Evolutionary conservation across 2,113 vertebrate species (phyloP), one percentile per base, ranked within the genome.

Genomic region (Oreochromis tanganicae): DNA sequence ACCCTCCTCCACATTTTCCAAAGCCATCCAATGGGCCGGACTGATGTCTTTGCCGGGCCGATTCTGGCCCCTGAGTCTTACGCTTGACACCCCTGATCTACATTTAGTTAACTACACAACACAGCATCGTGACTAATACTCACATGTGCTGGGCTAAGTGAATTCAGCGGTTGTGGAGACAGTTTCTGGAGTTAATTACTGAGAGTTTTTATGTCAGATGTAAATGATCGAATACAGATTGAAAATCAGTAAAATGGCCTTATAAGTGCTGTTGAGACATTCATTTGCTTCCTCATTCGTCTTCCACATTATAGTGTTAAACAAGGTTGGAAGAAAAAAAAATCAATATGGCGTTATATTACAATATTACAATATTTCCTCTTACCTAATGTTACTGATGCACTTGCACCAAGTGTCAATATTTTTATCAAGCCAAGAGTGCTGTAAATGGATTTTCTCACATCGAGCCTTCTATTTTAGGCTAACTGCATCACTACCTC

Each of bases 301-400:
- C 86, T 78, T 89, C 78, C 63, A 92, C 87, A 89, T 85, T 36
- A 92, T 88, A 32, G 86, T 43, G 81, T 91, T 93, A 88, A 91
- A 88, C 78, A 84, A 29, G n/a, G 48, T 83, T 87, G 24, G 71
- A 82, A 86, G 46, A 52, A 50, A 71, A 92, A 57, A 78, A 90
- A 88, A 90, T 93, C 91, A 80, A 94, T 94, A 90, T 3, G 34
- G 80, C 75, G 63, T 90, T 90, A 86, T 87, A 88, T 90, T 89
- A 78, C 84, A 90, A 87, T 87, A 88, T 90, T 90, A 75, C 84
- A 89, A 91, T 86, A 91, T 91, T 93, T 92, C 92, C 89, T 85
- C 88, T 86, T 41, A 80, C 55, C 82, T 88, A 84, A 86, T 82
- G 63, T 89, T 75, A 90, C 81, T 54, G 82, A 91, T 88, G 85